Percentiles rank a stretch among this genome's conserved stretches.
phyloP scores from a whole-genome alignment of 2,797 vertebrate species.

The Dicrostonyx torquatus region DNA sequence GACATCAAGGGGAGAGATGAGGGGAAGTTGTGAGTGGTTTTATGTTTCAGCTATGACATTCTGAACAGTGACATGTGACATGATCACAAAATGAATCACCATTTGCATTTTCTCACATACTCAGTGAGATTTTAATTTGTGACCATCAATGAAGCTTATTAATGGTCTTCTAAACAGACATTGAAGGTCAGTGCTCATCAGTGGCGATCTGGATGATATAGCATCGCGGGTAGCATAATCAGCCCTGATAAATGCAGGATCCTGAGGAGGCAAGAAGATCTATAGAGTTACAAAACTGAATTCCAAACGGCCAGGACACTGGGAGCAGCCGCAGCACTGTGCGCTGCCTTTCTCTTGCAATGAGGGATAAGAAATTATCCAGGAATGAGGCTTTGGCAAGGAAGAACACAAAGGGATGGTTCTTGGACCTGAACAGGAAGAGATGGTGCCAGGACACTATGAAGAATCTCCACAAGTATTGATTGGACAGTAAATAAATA shows the following conservation, averaged over 20 bases:
- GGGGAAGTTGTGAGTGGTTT: neutral
- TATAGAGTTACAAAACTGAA: slow-evolving; percentile 16
- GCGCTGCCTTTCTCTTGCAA: slow-evolving; percentile 11
- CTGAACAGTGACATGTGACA: slow-evolving; percentile 20
- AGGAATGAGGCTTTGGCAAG: slow-evolving; percentile 33
- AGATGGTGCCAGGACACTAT: slow-evolving; percentile 7
- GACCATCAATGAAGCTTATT: slow-evolving; percentile 18
- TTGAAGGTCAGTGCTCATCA: neutral
- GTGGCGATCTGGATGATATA: neutral
- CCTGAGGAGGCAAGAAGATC: slow-evolving; percentile 21
- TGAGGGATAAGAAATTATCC: slow-evolving; percentile 44
- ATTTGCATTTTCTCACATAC: slow-evolving; percentile 29
- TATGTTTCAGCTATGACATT: slow-evolving; percentile 29
- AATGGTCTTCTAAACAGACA: slow-evolving; percentile 20
- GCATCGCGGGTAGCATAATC: neutral
- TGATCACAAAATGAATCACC: neutral
- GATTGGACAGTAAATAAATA: slow-evolving; percentile 26
- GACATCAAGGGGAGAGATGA: slow-evolving; percentile 7
- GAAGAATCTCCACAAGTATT: slow-evolving; percentile 47
- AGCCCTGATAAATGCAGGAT: neutral
- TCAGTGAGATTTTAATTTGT: neutral
- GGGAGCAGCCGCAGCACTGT: neutral
- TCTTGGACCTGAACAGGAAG: slow-evolving; percentile 9
- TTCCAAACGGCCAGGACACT: neutral
- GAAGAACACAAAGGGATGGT: slow-evolving; percentile 45